phyloP scores from a whole-genome alignment of 2,888 invertebrate species.

The Zygogramma bicolorata region DNA sequence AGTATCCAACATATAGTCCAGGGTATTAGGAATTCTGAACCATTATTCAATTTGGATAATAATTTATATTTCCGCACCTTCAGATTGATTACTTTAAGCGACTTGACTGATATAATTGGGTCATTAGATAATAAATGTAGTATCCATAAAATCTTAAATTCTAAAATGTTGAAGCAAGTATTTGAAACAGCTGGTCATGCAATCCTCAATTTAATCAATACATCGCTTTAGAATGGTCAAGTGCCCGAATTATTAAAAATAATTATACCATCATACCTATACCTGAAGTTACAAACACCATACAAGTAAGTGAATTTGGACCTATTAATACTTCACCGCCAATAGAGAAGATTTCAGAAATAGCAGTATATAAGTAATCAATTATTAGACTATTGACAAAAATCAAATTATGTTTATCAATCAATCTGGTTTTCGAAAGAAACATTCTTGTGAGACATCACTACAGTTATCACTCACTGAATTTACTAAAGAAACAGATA shows the following conservation, averaged over 20 bases:
- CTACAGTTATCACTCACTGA: slow-evolving; percentile 11
- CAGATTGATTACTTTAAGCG: too few relatives aligned
- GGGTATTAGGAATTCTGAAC: too few relatives aligned
- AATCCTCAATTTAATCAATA: slow-evolving; percentile 18
- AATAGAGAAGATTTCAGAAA: slow-evolving; percentile 7
- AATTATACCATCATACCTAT: slow-evolving; percentile 6
- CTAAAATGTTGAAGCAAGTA: slow-evolving; percentile 11
- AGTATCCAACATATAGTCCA: too few relatives aligned
- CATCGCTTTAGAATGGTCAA: background rate
- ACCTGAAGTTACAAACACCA: slow-evolving; percentile 10
- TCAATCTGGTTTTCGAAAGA: slow-evolving; percentile 7
- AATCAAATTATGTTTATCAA: slow-evolving; percentile 17
- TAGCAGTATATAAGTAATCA: slow-evolving; percentile 5
- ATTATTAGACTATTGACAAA: slow-evolving; percentile 12
- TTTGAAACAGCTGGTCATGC: slow-evolving; percentile 14
- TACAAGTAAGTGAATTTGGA: slow-evolving; percentile 13
- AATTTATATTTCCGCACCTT: too few relatives aligned
- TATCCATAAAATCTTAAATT: slow-evolving; percentile 1
- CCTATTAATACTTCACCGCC: slow-evolving; percentile 16
- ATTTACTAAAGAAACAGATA: background rate
- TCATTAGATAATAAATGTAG: background rate
- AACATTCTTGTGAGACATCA: slow-evolving; percentile 17
- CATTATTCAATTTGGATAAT: too few relatives aligned
- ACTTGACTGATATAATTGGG: slow-evolving; percentile 5
- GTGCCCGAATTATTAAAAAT: slow-evolving; percentile 3